These are phyloP conservation scores for Heterotis niloticus DNA, from an alignment of 2,113 vertebrate genomes.

Conservation along the genomic window DNA sequence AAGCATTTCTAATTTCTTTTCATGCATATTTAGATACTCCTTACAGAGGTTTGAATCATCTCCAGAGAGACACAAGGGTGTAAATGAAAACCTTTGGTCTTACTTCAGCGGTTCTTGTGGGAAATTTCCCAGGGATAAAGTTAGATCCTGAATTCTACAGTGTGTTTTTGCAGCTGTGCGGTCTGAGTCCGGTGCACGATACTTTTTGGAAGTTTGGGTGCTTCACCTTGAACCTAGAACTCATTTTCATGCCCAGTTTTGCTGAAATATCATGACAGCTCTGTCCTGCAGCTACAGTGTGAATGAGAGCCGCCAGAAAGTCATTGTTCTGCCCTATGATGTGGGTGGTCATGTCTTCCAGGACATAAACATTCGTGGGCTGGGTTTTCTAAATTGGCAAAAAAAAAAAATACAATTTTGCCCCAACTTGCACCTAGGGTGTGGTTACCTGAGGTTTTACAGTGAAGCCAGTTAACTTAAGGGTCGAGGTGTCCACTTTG, in stretches of 20 bases:
- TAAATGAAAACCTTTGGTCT: neutral
- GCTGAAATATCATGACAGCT: neutral
- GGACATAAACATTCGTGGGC: neutral
- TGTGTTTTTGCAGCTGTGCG: neutral
- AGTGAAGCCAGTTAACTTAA: too few species aligned
- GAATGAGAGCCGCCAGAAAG: too few species aligned
- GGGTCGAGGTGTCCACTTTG: too few species aligned
- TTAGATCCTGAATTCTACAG: neutral
- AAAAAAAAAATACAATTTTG: too few species aligned
- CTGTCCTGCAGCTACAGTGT: neutral
- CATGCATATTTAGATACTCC: too few species aligned
- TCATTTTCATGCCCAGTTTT: neutral
- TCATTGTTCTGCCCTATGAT: too few species aligned
- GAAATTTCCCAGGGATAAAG: neutral
- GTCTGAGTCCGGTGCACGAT: too few species aligned
- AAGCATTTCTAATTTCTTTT: too few species aligned
- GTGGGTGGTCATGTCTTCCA: slow-evolving; percentile 1
- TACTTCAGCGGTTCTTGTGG: neutral
- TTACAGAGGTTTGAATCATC: too few species aligned
- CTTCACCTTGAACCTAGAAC: neutral
- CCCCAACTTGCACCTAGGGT: too few species aligned
- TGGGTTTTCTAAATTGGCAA: neutral
- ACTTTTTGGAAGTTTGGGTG: neutral
- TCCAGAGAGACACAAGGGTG: too few species aligned
- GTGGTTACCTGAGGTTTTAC: too few species aligned